Percentiles rank a stretch among this genome's conserved stretches.
phyloP scores from a whole-genome alignment of 2,113 vertebrate species.

The Phylloscopus whistleri region DNA sequence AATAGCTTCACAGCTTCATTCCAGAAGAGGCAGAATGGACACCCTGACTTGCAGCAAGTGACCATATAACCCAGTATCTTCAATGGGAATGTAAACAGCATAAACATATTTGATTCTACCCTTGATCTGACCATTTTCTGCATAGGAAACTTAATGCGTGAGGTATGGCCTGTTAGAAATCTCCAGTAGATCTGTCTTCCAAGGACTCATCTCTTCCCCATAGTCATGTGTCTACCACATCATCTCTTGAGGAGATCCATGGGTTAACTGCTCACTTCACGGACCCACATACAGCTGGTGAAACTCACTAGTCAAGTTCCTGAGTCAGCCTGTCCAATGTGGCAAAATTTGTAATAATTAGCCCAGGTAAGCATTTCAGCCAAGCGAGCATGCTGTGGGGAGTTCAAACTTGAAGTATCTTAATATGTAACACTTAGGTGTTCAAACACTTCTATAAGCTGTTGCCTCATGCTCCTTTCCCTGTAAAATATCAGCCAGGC shows the following conservation, averaged over 20 bases:
- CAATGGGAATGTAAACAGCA: neutral
- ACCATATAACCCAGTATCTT: neutral
- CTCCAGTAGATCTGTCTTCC: neutral
- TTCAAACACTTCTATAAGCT: slow-evolving; percentile 9
- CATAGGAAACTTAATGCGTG: neutral
- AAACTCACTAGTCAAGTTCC: neutral
- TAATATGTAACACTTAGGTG: neutral
- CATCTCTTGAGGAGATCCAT: neutral
- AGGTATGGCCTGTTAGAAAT: neutral
- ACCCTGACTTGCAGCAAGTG: neutral
- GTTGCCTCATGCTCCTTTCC: neutral
- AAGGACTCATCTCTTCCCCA: neutral
- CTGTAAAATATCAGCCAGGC: slow-evolving; percentile 14
- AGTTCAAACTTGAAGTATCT: neutral
- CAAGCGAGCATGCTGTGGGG: rapidly evolving
- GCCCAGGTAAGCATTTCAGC: neutral
- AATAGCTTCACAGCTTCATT: neutral
- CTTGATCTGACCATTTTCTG: neutral
- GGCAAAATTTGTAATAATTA: neutral
- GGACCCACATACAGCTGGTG: neutral
- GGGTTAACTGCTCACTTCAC: neutral
- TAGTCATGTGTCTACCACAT: neutral
- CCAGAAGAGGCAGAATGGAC: neutral
- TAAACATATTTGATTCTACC: neutral
- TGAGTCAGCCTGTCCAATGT: neutral